Conservation (phyloP, 1,140 invertebrate species). For the Protaetia brevitarsis region DNA sequence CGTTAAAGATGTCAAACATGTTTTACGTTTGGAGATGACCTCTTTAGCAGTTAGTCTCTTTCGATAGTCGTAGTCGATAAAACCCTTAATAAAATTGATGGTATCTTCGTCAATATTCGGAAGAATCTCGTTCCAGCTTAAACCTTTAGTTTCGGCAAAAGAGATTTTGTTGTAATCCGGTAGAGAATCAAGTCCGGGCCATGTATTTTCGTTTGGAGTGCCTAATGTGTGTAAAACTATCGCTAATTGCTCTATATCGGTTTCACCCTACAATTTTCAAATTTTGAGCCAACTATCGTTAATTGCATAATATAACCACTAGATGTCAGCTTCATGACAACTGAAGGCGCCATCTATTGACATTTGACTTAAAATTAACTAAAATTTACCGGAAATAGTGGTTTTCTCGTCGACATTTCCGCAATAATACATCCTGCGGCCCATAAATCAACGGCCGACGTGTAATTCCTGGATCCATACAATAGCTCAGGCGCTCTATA, state of each 20-base stretch:
- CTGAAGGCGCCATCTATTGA: too few relatives aligned
- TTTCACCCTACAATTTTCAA: slow-evolving; percentile 73
- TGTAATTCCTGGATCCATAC: slow-evolving; percentile 88
- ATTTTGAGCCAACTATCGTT: too few relatives aligned
- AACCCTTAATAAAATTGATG: slow-evolving; percentile 71
- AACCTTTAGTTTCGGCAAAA: slow-evolving; percentile 73
- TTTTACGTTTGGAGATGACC: slow-evolving; percentile 52
- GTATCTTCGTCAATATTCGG: slow-evolving; percentile 68
- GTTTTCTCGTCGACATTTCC: slow-evolving; percentile 87
- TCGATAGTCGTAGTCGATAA: slow-evolving; percentile 79
- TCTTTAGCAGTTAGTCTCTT: slow-evolving; percentile 77
- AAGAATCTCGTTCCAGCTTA: slow-evolving; percentile 68
- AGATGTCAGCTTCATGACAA: too few relatives aligned
- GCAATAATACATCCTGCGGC: slow-evolving; percentile 93
- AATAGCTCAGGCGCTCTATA: slow-evolving; percentile 93
- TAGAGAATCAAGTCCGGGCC: slow-evolving; percentile 79
- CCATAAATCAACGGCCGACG: slow-evolving; percentile 87
- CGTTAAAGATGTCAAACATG: slow-evolving; percentile 7
- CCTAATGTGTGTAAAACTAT: slow-evolving; percentile 86
- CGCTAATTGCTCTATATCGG: slow-evolving; percentile 95
- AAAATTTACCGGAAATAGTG: slow-evolving; percentile 80
- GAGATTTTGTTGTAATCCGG: slow-evolving; percentile 98
- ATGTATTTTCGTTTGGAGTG: slow-evolving; percentile 77
- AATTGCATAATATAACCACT: too few relatives aligned
- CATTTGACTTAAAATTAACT: too few relatives aligned